Base-by-base conservation (phyloP, 2,888 invertebrate species). In the Salticus scenicus region DNA sequence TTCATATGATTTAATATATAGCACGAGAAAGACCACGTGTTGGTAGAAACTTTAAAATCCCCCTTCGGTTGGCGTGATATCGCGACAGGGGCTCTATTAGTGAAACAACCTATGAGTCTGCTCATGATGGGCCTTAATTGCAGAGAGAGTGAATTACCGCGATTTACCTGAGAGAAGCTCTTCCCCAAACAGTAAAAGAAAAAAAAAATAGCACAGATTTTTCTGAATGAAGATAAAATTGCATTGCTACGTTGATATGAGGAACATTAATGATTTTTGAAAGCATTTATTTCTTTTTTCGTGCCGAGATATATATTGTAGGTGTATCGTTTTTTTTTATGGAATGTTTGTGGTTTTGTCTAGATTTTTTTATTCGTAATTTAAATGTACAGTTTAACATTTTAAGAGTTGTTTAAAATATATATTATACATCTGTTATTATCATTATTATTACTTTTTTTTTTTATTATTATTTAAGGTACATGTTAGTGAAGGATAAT, bases 11-110 rank as follows among this genome's bases (percentile, higher is more conserved):
- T 80, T 80, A 69, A 66, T 47, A 42, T 70, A 70, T 37, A 27
- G 83, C 73, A 72, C 83, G 83, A 84, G 83, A 84, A 84, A 77
- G 76, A 76, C 83, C 83, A 84, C 83, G 83, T 84, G 83, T 73
- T 84, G 47, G 66, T 30, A 64, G 72, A 72, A 84, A 84, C 77
- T 84, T 84, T 77, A 71, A 83, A 72, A 74, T 63, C 72, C 66
- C 47, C 70, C 51, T 28, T 27, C 47, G 77, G 73, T 30, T 77
- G 57, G 83, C 83, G 83, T 84, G 83, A 77, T 77, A 77, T 77
- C 77, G 73, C 77, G 83, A 84, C 83, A 63, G 76, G 74, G 33
- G 70, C 64, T 76, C 76, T 76, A 83, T 67, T 69, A 37, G 70
- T 33, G 31, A 20, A 24, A 69, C 20, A 17, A 27, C 24, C 70